These are phyloP conservation scores for Dicycla oo DNA, from an alignment of 2,888 invertebrate genomes.

Conservation along the genomic window DNA sequence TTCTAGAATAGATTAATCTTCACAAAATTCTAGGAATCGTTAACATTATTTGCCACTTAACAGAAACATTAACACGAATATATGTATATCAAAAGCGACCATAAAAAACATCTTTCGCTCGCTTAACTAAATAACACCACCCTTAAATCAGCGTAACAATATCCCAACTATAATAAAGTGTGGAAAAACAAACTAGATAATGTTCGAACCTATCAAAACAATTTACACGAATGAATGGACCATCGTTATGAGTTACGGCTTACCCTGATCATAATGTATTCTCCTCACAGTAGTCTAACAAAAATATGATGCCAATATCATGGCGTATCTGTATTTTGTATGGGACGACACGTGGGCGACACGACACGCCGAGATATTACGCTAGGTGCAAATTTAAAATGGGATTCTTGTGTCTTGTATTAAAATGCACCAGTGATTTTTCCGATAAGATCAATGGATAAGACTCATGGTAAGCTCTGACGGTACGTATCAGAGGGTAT, in stretches of 20 bases:
- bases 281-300: constrained; percentile 53
- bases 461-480: too few species aligned
- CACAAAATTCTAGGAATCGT: neutral
- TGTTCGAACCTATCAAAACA: constrained; percentile 53
- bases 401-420: neutral
- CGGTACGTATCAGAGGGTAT: too few species aligned
- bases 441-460: too few species aligned
- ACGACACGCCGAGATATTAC: neutral
- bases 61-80: constrained; percentile 32
- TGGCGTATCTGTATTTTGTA: constrained; percentile 41
- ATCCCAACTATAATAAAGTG: constrained; percentile 47
- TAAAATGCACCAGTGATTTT: neutral
- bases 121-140: constrained; percentile 50
- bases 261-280: constrained; percentile 51
- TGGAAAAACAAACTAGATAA: constrained; percentile 44
- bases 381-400: too few species aligned
- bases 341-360: constrained; percentile 18
- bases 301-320: constrained; percentile 58
- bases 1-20: neutral
- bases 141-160: constrained; percentile 40
- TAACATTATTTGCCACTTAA: neutral
- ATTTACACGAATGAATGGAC: constrained; percentile 58
- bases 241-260: constrained; percentile 39
- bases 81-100: constrained; percentile 21
- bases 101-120: constrained; percentile 38